Evolutionary conservation across 2,888 invertebrate species (phyloP), one percentile per base, ranked within the genome.

Genomic region (Endotricha flammealis): DNA sequence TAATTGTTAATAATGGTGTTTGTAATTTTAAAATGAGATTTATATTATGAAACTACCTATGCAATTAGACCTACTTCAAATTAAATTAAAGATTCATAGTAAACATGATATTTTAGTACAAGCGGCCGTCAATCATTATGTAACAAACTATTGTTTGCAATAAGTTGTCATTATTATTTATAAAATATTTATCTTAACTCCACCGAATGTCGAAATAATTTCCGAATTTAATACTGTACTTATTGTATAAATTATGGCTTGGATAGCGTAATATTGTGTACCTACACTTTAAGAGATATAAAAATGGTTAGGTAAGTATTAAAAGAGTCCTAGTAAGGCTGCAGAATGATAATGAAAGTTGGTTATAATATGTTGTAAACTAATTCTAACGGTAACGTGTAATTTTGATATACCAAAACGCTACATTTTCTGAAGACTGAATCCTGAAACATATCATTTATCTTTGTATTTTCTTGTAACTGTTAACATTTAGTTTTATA

Each of bases 381-480:
- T 20, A 20, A 20, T 20, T 20, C 7, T 20, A 20, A 20, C 7
- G 20, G 6, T n/a, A n/a, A 20, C 20, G 2, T 4, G 12, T 24
- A 38, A 39, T 32, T n/a, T n/a, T n/a, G n/a, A n/a, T 25, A 50
- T 52, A 50, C 46, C 48, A 44, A 56, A 57, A 58, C 48, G 51
- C 62, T 64, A 70, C 58, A 60, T 61, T 68, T 65, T 66, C 61
- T 65, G 51, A 76, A 77, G 76, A 77, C 76, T 77, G 76, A 76
- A 61, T 55, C 54, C 51, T 66, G 57, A 66, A 65, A 73, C 76
- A 75, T 77, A 76, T 76, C 71, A 75, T 75, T 73, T 70, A 62
- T 57, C 50, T 54, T 53, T 61, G 55, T 61, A 55, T 54, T 60
- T 61, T 58, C 59, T 55, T 57, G 45, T 49, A 35, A 39, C 34